Evolutionary conservation across 2,113 vertebrate genomes (phyloP).

Genomic region (Oryzias melastigma): DNA sequence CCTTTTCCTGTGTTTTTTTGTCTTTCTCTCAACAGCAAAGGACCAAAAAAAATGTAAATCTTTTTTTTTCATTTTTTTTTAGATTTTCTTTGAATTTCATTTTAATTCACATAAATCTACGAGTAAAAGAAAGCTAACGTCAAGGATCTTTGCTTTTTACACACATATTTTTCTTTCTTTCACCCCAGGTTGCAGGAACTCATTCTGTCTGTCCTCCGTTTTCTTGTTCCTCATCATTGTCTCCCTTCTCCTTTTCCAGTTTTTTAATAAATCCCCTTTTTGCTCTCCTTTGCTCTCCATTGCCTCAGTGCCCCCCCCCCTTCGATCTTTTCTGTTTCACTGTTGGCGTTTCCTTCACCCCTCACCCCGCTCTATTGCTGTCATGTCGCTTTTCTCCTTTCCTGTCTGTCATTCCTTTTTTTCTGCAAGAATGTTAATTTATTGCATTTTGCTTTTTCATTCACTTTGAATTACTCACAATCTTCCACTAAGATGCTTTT

Average conservation of each 20-base stretch:
- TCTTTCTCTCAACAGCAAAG: background rate
- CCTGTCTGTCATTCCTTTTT: background rate
- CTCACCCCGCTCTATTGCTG: background rate
- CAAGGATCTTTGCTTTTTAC: background rate
- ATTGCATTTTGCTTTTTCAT: background rate
- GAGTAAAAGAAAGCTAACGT: background rate
- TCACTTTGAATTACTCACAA: constrained; percentile 3
- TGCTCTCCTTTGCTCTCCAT: constrained; percentile 31
- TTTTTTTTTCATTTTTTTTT: background rate
- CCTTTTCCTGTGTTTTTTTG: background rate
- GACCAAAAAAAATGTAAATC: background rate
- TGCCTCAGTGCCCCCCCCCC: constrained; percentile 10
- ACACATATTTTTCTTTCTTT: background rate
- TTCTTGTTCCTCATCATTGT: background rate
- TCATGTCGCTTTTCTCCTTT: background rate
- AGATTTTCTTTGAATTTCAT: too few species aligned
- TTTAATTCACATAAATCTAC: too few species aligned
- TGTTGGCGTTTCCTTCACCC: background rate
- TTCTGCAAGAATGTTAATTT: constrained; percentile 8
- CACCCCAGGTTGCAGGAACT: background rate
- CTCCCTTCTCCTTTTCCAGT: constrained; percentile 5
- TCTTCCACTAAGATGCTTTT: too few species aligned
- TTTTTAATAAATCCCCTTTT: constrained; percentile 37
- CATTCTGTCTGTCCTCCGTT: background rate
- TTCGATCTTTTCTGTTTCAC: constrained; percentile 7